Conservation (phyloP, 2,888 invertebrate species). For the Caenorhabditis plicata region DNA sequence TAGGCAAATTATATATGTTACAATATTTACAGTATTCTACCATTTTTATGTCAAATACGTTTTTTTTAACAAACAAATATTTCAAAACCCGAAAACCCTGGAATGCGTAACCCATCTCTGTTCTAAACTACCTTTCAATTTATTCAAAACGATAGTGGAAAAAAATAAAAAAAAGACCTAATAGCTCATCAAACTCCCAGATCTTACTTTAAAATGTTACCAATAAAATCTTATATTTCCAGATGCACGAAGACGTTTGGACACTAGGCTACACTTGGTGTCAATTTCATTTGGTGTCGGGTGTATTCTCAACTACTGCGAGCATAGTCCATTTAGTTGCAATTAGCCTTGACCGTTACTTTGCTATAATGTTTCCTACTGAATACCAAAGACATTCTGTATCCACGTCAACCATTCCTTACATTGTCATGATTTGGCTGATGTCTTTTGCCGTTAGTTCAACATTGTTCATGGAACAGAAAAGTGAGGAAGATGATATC, state of each 20-base stretch:
- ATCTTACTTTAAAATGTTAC: no score
- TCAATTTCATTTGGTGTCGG: slow-evolving; percentile 48
- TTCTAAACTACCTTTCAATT: no score
- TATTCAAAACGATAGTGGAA: no score
- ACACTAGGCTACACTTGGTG: slow-evolving; percentile 47
- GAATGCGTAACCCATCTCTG: no score
- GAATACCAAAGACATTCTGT: slow-evolving; percentile 56
- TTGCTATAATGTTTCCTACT: slow-evolving; percentile 58
- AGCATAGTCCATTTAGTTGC: slow-evolving; percentile 58
- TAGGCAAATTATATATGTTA: no score
- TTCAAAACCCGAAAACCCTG: no score
- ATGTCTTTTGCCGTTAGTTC: slow-evolving; percentile 49
- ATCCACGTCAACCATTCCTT: slow-evolving; percentile 46
- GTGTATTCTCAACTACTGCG: slow-evolving; percentile 55
- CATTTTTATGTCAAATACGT: no score
- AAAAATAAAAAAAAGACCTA: no score
- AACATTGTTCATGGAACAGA: slow-evolving; percentile 48
- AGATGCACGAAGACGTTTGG: slow-evolving; percentile 53
- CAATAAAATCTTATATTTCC: no score
- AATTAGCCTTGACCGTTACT: slow-evolving; percentile 55
- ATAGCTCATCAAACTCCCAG: no score
- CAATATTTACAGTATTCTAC: no score
- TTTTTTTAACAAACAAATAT: no score
- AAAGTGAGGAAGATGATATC: slow-evolving; percentile 14
- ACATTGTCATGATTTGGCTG: slow-evolving; percentile 52